A percentile compares a stretch with the other conserved stretches of the same genome.
These are phyloP conservation scores for Yponomeuta cagnagella DNA, from an alignment of 2,888 invertebrate species.

Conservation along the genomic window DNA sequence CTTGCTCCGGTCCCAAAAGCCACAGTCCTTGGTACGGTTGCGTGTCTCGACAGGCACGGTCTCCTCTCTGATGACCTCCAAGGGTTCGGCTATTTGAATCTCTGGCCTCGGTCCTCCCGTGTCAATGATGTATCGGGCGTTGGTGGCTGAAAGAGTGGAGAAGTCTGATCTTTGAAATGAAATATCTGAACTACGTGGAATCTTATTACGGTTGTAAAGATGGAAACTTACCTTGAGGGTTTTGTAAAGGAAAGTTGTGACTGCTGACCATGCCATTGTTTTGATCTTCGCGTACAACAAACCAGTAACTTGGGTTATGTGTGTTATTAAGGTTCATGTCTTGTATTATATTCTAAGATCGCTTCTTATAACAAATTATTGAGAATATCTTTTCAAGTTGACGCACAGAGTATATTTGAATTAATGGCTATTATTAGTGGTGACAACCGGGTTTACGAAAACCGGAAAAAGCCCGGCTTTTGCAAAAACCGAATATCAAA, in stretches of 20 bases:
- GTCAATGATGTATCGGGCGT: slow-evolving; percentile 50
- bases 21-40: slow-evolving; percentile 39
- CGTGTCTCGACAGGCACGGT: slow-evolving; percentile 27
- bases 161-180: not conserved
- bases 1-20: slow-evolving; percentile 59
- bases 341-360: not conserved
- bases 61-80: slow-evolving; percentile 22
- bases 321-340: slow-evolving; percentile 51
- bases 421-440: too few species aligned
- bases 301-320: slow-evolving; percentile 64
- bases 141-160: slow-evolving; percentile 44
- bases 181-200: not conserved
- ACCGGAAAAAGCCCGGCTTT: too few species aligned
- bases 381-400: not conserved
- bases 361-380: not conserved
- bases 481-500: too few species aligned
- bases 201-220: slow-evolving; percentile 17
- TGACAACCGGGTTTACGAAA: too few species aligned
- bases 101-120: slow-evolving; percentile 47
- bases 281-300: slow-evolving; percentile 63
- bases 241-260: slow-evolving; percentile 59
- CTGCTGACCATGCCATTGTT: slow-evolving; percentile 62
- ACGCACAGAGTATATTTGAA: too few species aligned
- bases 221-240: slow-evolving; percentile 45
- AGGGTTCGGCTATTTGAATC: slow-evolving; percentile 41